These are phyloP conservation scores for Sipha maydis DNA, from an alignment of 2,888 invertebrate genomes.

Conservation along the genomic window DNA sequence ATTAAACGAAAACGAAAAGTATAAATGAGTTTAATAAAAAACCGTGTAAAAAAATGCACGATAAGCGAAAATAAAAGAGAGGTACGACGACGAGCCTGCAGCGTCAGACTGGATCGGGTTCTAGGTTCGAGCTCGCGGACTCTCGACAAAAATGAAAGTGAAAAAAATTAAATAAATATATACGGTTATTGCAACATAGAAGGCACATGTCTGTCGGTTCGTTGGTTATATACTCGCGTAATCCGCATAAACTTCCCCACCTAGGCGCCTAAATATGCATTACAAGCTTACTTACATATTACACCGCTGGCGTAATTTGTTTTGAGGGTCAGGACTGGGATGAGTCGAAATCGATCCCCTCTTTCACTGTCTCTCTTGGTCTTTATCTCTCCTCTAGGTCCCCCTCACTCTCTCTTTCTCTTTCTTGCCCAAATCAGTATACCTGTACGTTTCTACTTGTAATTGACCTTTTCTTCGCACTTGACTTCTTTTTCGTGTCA, in stretches of 20 bases:
- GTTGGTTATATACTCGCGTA: slow-evolving; percentile 60
- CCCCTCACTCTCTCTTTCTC: not conserved
- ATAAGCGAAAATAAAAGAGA: slow-evolving; percentile 2
- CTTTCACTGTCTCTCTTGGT: not conserved
- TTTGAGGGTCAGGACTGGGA: slow-evolving; percentile 57
- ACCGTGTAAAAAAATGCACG: not conserved
- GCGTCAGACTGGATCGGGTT: slow-evolving; percentile 55
- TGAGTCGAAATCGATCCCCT: slow-evolving; percentile 33
- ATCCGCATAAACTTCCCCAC: slow-evolving; percentile 57
- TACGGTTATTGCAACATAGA: slow-evolving; percentile 56
- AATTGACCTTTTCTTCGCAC: slow-evolving; percentile 54
- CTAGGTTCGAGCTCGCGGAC: slow-evolving; percentile 46
- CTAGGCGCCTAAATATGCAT: not conserved
- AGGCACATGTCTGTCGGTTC: slow-evolving; percentile 50
- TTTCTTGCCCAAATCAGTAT: not conserved
- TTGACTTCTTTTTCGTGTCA: slow-evolving; percentile 46
- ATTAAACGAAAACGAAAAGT: not conserved
- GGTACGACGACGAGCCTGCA: slow-evolving; percentile 42
- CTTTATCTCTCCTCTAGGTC: not conserved
- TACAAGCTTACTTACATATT: not conserved
- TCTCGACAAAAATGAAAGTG: slow-evolving; percentile 61
- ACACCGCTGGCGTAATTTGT: slow-evolving; percentile 32
- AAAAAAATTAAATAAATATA: slow-evolving; percentile 59
- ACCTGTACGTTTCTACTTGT: not conserved
- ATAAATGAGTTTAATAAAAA: not conserved